phyloP scores from a whole-genome alignment of 2,888 invertebrate species.

The Tipula confusa region DNA sequence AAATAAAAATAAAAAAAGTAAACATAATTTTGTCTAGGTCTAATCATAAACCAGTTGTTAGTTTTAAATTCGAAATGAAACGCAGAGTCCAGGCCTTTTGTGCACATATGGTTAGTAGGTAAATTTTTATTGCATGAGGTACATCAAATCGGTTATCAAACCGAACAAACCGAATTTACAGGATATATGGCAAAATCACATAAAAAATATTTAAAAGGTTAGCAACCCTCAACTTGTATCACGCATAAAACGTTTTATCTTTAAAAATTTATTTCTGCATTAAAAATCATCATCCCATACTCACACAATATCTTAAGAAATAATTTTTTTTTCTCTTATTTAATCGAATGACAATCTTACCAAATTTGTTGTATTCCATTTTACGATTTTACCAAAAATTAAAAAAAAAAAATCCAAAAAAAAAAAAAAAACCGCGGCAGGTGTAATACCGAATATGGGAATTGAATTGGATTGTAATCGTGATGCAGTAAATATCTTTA shows the following conservation, averaged over 20 bases:
- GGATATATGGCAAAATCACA: no score
- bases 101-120: no score
- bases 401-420: neutral
- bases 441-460: conserved; percentile 25
- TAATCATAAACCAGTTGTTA: no score
- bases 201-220: no score
- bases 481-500: neutral
- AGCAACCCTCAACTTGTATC: neutral
- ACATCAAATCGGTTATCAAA: no score
- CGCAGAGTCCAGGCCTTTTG: no score
- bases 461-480: neutral
- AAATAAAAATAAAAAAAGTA: no score
- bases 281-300: conserved; percentile 25
- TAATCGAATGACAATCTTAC: neutral
- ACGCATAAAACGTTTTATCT: neutral
- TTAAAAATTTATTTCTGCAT: neutral
- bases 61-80: no score
- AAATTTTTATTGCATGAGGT: no score
- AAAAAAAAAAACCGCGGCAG: neutral
- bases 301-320: neutral
- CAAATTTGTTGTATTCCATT: neutral
- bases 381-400: neutral
- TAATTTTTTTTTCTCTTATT: neutral
- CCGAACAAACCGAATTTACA: no score
- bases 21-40: no score